These are phyloP conservation scores for Imbricaverruca yamaguchii DNA, from an alignment of 2,888 invertebrate species.

Conservation along the genomic window DNA sequence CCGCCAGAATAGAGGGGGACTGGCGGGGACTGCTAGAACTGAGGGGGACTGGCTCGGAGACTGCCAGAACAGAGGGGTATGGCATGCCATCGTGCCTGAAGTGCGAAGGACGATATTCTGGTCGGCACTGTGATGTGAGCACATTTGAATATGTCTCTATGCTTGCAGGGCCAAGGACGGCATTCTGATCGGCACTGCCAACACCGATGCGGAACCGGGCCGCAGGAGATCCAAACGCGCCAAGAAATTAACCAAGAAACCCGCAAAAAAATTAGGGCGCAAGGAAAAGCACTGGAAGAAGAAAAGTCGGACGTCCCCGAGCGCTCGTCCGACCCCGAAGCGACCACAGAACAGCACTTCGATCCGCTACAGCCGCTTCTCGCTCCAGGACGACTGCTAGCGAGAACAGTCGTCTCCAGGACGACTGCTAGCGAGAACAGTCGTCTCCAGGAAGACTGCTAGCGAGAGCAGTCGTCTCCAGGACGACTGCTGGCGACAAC, in stretches of 20 bases:
- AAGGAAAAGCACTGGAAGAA: background rate
- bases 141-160: background rate
- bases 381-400: background rate
- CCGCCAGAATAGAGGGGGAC: no score
- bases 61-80: background rate
- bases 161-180: background rate
- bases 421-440: no score
- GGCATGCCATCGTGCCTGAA: background rate
- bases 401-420: no score
- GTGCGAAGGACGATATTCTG: background rate
- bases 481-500: no score
- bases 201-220: background rate
- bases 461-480: no score
- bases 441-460: no score
- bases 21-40: no score
- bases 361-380: conserved; percentile 2
- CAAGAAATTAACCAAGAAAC: background rate
- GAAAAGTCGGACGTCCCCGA: background rate
- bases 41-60: background rate
- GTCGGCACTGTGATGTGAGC: background rate
- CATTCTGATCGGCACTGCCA: background rate
- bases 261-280: background rate
- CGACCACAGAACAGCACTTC: background rate
- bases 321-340: background rate
- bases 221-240: background rate